phyloP scores from a whole-genome alignment of 2,888 invertebrate genomes.

The Periphyllus acericola region DNA sequence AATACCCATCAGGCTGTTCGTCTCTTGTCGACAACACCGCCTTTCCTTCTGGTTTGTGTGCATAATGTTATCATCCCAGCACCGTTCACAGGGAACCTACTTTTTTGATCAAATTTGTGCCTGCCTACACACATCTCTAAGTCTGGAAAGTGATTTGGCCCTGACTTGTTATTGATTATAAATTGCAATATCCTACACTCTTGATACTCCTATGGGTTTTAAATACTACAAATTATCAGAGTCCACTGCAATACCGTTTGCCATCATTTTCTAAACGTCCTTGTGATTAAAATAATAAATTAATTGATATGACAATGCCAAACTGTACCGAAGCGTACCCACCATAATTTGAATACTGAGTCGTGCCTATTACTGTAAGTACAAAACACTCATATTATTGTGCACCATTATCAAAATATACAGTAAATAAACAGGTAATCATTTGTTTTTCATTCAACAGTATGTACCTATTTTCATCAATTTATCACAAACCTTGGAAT shows the following conservation, averaged over 20 bases:
- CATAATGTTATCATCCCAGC: no score
- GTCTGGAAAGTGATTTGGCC: conserved; percentile 54
- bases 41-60: neutral
- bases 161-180: conserved; percentile 35
- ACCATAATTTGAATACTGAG: neutral
- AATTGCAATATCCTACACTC: neutral
- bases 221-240: neutral
- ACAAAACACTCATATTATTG: neutral
- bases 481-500: neutral
- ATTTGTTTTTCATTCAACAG: neutral
- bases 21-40: neutral
- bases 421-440: neutral
- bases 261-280: conserved; percentile 7
- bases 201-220: neutral
- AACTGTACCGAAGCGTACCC: neutral
- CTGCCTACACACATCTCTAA: conserved; percentile 39
- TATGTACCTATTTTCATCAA: neutral
- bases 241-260: neutral
- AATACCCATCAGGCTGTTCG: neutral
- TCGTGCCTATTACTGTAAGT: neutral
- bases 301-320: conserved; percentile 14
- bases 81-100: neutral
- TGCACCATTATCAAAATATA: neutral
- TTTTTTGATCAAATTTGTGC: neutral
- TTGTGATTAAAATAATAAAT: conserved; percentile 44